These are phyloP conservation scores for Danaus chrysippus DNA, from an alignment of 2,888 invertebrate species.

Conservation along the genomic window DNA sequence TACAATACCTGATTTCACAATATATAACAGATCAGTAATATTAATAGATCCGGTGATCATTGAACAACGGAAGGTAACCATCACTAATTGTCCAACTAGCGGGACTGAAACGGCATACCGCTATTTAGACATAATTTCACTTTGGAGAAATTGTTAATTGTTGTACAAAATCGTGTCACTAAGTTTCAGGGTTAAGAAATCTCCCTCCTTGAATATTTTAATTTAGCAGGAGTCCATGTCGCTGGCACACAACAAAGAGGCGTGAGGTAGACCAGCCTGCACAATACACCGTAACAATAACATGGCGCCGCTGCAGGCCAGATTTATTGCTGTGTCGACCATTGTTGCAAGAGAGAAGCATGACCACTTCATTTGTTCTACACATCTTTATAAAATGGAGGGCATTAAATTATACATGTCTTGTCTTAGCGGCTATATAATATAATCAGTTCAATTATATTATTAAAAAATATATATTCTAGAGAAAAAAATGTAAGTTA, in stretches of 20 bases:
- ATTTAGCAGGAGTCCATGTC: constrained; percentile 44
- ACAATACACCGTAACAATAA: constrained; percentile 42
- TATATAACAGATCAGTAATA: constrained; percentile 51
- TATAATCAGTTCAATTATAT: too few species aligned
- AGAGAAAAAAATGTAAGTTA: too few species aligned
- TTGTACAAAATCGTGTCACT: constrained; percentile 34
- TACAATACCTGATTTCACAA: constrained; percentile 52
- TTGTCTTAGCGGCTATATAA: neutral
- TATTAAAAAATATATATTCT: too few species aligned
- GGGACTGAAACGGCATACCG: constrained; percentile 45
- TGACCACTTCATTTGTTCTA: constrained; percentile 49
- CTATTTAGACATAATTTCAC: constrained; percentile 55
- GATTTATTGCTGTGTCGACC: constrained; percentile 47
- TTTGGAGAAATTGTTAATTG: constrained; percentile 23
- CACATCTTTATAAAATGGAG: constrained; percentile 39
- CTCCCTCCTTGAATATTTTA: constrained; percentile 49
- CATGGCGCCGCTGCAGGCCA: constrained; percentile 41
- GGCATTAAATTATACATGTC: neutral
- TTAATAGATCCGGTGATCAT: constrained; percentile 68
- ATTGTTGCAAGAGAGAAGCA: constrained; percentile 40
- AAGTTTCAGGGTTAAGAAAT: constrained; percentile 44
- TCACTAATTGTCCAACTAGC: constrained; percentile 56
- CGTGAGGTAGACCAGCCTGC: constrained; percentile 44
- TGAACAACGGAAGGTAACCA: constrained; percentile 52
- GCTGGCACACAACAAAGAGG: constrained; percentile 50